Conservation (phyloP, 2,797 vertebrate species). For the Saxicola maurus region DNA sequence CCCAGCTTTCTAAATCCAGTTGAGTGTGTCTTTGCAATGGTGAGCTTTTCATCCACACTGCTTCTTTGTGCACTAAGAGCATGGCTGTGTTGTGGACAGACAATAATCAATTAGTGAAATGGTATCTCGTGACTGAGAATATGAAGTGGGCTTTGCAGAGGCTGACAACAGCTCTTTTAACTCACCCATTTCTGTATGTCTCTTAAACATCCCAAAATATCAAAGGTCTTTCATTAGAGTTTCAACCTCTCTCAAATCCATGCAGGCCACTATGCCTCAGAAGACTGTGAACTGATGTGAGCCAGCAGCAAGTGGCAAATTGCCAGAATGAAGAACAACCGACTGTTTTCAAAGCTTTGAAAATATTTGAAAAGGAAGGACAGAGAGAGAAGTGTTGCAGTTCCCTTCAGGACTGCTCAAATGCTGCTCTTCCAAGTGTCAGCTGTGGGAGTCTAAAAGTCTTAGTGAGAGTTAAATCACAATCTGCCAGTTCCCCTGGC, state of each 20-base stretch:
- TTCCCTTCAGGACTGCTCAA: constrained; percentile 49
- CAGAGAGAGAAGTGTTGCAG: constrained; percentile 36
- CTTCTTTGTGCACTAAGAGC: constrained; percentile 16
- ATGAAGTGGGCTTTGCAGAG: constrained; percentile 39
- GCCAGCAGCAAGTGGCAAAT: constrained; percentile 8
- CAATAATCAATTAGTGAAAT: constrained; percentile 42
- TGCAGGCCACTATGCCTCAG: constrained; percentile 8
- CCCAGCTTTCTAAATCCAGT: constrained; percentile 18
- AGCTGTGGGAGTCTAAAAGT: constrained; percentile 32
- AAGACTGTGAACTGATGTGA: constrained; percentile 35
- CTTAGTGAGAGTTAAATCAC: constrained; percentile 33
- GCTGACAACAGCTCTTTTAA: constrained; percentile 59
- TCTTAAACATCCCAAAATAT: constrained; percentile 40
- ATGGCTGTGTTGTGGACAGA: not conserved
- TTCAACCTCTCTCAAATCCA: constrained; percentile 33
- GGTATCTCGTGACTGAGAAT: constrained; percentile 27
- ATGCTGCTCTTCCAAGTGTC: not conserved
- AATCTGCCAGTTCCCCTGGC: not conserved
- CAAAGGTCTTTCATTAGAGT: constrained; percentile 44
- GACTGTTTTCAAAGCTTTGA: constrained; percentile 60
- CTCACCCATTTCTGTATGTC: not conserved
- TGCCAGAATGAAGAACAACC: constrained; percentile 37
- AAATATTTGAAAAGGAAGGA: constrained; percentile 54
- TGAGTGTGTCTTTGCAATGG: not conserved
- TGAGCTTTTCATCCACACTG: constrained; percentile 30